Conservation (phyloP, 2,797 vertebrate genomes). For the Gadopsis marmoratus region DNA sequence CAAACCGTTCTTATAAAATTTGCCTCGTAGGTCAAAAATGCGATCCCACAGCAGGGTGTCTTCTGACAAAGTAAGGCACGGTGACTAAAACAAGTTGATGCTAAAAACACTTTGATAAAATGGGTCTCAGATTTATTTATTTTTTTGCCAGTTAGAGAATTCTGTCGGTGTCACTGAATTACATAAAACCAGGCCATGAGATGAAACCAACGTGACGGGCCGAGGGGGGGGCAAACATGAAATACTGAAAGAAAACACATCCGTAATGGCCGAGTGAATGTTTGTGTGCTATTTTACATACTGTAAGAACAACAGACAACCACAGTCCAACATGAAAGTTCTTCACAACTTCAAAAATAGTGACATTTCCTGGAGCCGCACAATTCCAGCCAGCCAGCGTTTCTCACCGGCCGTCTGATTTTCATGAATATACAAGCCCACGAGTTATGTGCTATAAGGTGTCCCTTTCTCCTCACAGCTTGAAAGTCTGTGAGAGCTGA, state of each 20-base stretch:
- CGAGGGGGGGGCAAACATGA: conserved; percentile 49
- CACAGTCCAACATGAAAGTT: conserved; percentile 84
- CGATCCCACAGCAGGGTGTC: conserved; percentile 53
- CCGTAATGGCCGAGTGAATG: conserved; percentile 56
- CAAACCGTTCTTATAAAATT: conserved; percentile 16
- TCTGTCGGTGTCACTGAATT: conserved; percentile 56
- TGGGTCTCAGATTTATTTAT: conserved; percentile 30
- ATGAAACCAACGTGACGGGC: conserved; percentile 55
- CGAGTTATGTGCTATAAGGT: conserved; percentile 77
- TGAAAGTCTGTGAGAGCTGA: conserved; percentile 59
- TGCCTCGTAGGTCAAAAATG: conserved; percentile 33
- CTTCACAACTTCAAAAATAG: conserved; percentile 82
- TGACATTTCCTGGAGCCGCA: conserved; percentile 68
- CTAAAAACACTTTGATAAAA: conserved; percentile 46
- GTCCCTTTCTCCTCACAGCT: conserved; percentile 55
- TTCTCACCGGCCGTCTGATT: conserved; percentile 59
- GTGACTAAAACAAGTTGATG: conserved; percentile 79
- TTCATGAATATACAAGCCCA: conserved; percentile 64
- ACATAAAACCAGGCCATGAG: conserved; percentile 65
- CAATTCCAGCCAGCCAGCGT: conserved; percentile 50
- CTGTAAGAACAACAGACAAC: conserved; percentile 79
- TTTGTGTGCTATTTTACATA: conserved; percentile 84
- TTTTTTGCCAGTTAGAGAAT: too few species aligned
- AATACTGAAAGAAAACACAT: conserved; percentile 64
- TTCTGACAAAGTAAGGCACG: conserved; percentile 85